Evolutionary conservation across 2,888 invertebrate genomes (phyloP).

Genomic region (Phragmatobia fuliginosa): DNA sequence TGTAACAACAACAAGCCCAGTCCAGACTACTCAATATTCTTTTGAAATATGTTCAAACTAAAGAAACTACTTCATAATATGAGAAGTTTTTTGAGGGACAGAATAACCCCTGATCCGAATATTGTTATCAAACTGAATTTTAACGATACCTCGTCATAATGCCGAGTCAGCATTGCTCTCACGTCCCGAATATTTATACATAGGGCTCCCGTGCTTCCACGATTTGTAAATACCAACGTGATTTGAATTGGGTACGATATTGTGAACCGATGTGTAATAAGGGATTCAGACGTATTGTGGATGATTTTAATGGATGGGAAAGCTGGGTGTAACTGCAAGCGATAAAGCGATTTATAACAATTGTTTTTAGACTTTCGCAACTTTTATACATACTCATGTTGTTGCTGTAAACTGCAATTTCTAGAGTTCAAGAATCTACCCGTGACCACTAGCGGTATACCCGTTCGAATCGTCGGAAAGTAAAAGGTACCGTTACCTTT

Average conservation of each 20-base stretch:
- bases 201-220: slow-evolving; percentile 24
- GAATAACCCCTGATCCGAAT: slow-evolving; percentile 9
- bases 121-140: slow-evolving; percentile 30
- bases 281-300: slow-evolving; percentile 19
- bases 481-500: too few species aligned
- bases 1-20: too few species aligned
- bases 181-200: slow-evolving; percentile 42
- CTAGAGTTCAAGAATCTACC: too few species aligned
- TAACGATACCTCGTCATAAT: slow-evolving; percentile 32
- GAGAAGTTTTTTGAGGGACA: background rate
- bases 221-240: slow-evolving; percentile 49
- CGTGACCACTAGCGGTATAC: too few species aligned
- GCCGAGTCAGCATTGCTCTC: slow-evolving; percentile 31
- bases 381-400: too few species aligned
- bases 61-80: background rate
- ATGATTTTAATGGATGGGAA: slow-evolving; percentile 14
- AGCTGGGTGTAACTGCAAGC: background rate
- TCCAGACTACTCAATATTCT: background rate
- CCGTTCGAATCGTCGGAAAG: too few species aligned
- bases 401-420: too few species aligned
- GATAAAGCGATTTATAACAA: background rate
- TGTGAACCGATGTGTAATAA: slow-evolving; percentile 27
- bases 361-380: too few species aligned
- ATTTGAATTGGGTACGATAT: slow-evolving; percentile 36
- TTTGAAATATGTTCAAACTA: background rate